Base-by-base conservation (phyloP, 1,140 invertebrate species). In the Drosophila tristis region DNA sequence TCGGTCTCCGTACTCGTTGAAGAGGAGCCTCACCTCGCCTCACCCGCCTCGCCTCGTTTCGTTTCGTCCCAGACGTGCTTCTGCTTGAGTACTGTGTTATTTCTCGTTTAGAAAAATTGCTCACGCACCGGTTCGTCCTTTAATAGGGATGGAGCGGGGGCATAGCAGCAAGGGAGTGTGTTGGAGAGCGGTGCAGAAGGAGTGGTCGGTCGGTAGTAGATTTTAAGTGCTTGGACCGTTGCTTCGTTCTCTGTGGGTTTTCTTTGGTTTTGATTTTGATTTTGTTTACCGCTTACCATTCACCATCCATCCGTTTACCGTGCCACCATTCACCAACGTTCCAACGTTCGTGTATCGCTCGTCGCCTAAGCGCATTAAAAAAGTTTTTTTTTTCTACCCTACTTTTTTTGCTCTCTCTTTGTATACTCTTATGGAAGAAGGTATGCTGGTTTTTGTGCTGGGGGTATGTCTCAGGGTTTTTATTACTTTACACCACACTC, bases 341-440 rank as follows among this genome's bases (percentile, higher is more conserved):
- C 9, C 50, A 68, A 31, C 23, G 50, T 68, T 47, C 56, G 56
- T 80, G 74, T 86, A 86, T 80, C 78, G 78, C 54, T 65, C 71
- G 62, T 72, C 75, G 62, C 71, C 73, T 85, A 80, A 85, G 76
- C 80, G 80, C 76, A 85, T 85, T 87, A 86, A 87, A 86, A 87
- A 86, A 86, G 59, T 86, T 86, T 13, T 39, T 39, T 39, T 85
- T 59, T 57, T 66, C 43, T 26, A 29, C 35, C 51, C 42, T 45
- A 26, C 35, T 42, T 54, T 15, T 13, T 54, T 44, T 47, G 26
- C 35, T 16, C 43, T 31, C 42, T 67, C 63, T 4, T 57, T 16
- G 63, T 39, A 13, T 2, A 39, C 11, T 39, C 35, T 39, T 11
- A 13, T 11, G 31, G 35, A 39, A 11, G 35, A 20, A 20, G 23